phyloP scores from a whole-genome alignment of 2,888 invertebrate genomes.

The Ceraclea dissimilis region DNA sequence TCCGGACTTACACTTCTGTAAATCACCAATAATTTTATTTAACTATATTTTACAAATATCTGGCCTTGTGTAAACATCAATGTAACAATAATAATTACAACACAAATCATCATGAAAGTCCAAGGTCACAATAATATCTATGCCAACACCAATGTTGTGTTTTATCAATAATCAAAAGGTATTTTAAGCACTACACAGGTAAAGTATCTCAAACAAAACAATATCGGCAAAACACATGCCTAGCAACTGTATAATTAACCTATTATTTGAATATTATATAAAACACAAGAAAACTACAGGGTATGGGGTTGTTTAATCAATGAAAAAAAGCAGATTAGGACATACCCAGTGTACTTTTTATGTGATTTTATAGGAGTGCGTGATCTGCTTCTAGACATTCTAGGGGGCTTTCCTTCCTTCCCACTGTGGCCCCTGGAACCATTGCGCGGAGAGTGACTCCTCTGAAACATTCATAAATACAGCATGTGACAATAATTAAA shows the following conservation, averaged over 20 bases:
- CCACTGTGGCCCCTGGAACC: constrained; percentile 42
- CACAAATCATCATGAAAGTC: too few species aligned
- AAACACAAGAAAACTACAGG: too few species aligned
- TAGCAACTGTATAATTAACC: too few species aligned
- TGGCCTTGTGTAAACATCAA: too few species aligned
- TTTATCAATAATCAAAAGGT: neutral
- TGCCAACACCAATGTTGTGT: constrained; percentile 23
- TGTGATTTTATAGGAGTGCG: constrained; percentile 40
- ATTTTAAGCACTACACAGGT: too few species aligned
- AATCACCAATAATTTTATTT: constrained; percentile 3
- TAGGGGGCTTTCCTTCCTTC: constrained; percentile 40
- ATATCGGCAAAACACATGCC: too few species aligned
- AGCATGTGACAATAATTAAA: neutral
- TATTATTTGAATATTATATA: too few species aligned
- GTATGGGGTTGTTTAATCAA: too few species aligned
- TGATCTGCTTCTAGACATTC: constrained; percentile 39
- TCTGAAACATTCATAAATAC: constrained; percentile 31
- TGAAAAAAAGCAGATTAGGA: neutral
- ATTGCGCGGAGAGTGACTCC: constrained; percentile 45
- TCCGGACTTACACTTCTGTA: constrained; percentile 33
- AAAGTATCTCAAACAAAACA: too few species aligned
- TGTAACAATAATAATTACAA: too few species aligned
- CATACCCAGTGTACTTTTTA: constrained; percentile 46
- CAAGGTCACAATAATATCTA: too few species aligned
- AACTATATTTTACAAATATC: too few species aligned